Evolutionary conservation across 1,140 invertebrate species (phyloP), one percentile per base, ranked within the genome.

Genomic region (Drosophila sproati): DNA sequence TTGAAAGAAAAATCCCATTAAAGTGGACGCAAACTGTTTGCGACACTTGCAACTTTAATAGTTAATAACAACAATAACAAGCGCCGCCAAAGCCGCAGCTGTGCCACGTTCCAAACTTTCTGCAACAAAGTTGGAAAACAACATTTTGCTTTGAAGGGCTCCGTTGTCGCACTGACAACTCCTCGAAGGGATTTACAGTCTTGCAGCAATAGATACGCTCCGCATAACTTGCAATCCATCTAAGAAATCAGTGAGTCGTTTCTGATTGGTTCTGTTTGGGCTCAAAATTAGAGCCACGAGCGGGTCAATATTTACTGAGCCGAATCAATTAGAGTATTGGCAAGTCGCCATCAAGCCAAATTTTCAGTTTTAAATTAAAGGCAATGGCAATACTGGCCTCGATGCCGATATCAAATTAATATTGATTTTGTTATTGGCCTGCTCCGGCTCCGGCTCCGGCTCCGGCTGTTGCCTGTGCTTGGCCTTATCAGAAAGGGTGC

Each of bases 61-160:
- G 82, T 87, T 88, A 87, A 87, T 88, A 87, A 87, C 83, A 87
- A 87, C 80, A 87, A 80, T 77, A 88, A 88, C 76, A 87, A 82
- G 68, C 61, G 68, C 71, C 48, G 66, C 64, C 67, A 55, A 29
- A 63, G 73, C 52, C 76, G 68, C 81, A 80, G 81, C 81, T 83
- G 81, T 48, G 50, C 64, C 71, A 61, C 78, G 75, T 41, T 50
- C 50, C 68, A 77, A 85, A 83, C 51, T 77, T 85, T 45, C 57
- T 56, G 41, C 50, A 52, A 69, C 69, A 66, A 82, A 47, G 45
- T 32, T 32, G 41, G 31, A 43, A 39, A 50, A 76, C 71, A 78
- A 86, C 43, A 48, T 60, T 60, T 60, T 35, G 31, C 57, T 60
- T 60, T 60, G 57, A 60, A 32, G 57, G 43, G 39, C 55, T 10